Conservation (phyloP, 1,140 invertebrate species). For the Coboldia fuscipes region DNA sequence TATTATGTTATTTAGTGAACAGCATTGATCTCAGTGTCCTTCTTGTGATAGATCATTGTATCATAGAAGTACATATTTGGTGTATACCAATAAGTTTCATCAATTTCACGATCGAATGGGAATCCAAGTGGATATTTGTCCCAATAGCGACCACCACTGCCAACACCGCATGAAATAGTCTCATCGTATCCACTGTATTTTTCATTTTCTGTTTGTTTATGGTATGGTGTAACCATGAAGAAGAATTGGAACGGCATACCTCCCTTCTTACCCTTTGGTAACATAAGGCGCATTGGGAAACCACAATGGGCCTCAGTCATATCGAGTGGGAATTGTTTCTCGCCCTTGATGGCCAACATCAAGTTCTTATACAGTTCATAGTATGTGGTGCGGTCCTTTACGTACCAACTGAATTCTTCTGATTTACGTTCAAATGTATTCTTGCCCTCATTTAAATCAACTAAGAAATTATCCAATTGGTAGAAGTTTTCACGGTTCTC, state of each 20-base stretch:
- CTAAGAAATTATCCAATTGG: conserved; percentile 43
- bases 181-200: conserved; percentile 15
- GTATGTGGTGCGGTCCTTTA: conserved; percentile 37
- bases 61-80: conserved; percentile 43
- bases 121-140: conserved; percentile 34
- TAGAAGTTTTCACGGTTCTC: conserved; percentile 36
- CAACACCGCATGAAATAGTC: conserved; percentile 17
- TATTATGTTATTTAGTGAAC: too few species aligned
- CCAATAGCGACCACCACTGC: conserved; percentile 19
- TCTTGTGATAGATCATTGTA: conserved; percentile 35
- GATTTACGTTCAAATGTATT: conserved; percentile 43
- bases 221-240: conserved; percentile 35
- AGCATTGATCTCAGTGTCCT: conserved; percentile 20
- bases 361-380: conserved; percentile 32
- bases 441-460: conserved; percentile 35
- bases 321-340: conserved; percentile 25
- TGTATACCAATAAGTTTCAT: conserved; percentile 29
- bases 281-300: conserved; percentile 36
- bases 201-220: conserved; percentile 10
- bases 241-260: conserved; percentile 40
- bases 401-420: conserved; percentile 34
- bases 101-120: conserved; percentile 39
- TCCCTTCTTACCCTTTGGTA: conserved; percentile 40
- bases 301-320: conserved; percentile 27
- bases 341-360: conserved; percentile 23